Conservation (phyloP, 2,797 vertebrate genomes). For the Eptatretus atami region DNA sequence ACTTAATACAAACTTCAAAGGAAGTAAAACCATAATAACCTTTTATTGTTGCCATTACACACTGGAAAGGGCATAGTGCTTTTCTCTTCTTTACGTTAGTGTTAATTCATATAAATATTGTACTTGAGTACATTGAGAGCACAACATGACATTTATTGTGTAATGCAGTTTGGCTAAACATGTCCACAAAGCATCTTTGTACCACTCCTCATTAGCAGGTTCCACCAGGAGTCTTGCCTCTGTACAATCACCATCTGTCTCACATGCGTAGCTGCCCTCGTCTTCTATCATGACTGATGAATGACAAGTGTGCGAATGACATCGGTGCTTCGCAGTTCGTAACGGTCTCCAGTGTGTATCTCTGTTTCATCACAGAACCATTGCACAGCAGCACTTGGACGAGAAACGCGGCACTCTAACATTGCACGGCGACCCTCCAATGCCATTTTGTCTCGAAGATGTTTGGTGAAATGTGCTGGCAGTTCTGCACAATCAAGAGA, state of each 20-base stretch:
- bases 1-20: no score
- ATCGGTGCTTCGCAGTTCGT: not conserved
- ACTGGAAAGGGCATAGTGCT: no score
- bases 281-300: not conserved
- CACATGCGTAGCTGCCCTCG: constrained; percentile 3
- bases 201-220: not conserved
- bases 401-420: constrained; percentile 2
- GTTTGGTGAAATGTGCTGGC: constrained; percentile 2
- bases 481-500: not conserved
- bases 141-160: no score
- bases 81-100: no score
- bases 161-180: no score
- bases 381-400: not conserved
- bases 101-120: no score
- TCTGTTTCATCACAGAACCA: not conserved
- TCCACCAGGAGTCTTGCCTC: not conserved
- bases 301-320: constrained; percentile 2
- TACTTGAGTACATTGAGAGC: no score
- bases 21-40: no score
- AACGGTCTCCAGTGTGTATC: not conserved
- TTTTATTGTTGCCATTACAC: no score
- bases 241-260: not conserved
- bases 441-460: constrained; percentile 2
- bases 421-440: constrained; percentile 1
- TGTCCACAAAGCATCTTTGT: no score